Percentiles rank a stretch among this genome's conserved stretches.
These are phyloP conservation scores for Cremastobaeus sp. DNA, from an alignment of 2,888 invertebrate species.

Conservation along the genomic window DNA sequence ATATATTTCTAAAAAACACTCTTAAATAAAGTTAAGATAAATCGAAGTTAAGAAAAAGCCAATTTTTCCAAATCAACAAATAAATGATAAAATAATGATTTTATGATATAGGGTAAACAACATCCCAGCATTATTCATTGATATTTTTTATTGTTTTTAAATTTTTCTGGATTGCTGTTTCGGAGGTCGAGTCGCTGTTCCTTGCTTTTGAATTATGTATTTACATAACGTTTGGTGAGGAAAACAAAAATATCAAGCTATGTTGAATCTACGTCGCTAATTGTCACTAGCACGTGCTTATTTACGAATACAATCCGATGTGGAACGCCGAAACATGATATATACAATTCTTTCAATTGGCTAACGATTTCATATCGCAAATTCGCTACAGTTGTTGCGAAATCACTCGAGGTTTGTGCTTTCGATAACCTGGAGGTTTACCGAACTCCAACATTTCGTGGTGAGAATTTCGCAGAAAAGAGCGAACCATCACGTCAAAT, in stretches of 20 bases:
- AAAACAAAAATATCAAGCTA: conserved; percentile 26
- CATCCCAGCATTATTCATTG: too few species aligned
- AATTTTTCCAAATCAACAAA: too few species aligned
- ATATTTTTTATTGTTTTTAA: too few species aligned
- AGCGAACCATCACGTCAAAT: conserved; percentile 2
- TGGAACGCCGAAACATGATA: conserved; percentile 40
- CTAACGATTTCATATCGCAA: conserved; percentile 20
- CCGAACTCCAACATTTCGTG: neutral
- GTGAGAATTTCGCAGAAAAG: conserved; percentile 1
- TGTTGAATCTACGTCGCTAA: conserved; percentile 23
- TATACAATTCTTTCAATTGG: conserved; percentile 35
- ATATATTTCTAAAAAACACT: too few species aligned
- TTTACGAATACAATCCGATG: conserved; percentile 27
- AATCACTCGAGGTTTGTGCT: neutral
- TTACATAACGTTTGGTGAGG: conserved; percentile 18
- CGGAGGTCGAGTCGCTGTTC: too few species aligned
- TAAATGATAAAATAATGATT: too few species aligned
- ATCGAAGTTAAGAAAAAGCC: too few species aligned
- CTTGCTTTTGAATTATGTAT: too few species aligned
- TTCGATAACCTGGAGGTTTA: neutral
- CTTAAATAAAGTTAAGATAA: too few species aligned
- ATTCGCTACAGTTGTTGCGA: neutral
- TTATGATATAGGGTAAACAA: too few species aligned
- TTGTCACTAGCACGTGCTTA: conserved; percentile 45
- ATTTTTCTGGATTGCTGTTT: too few species aligned